Percentiles rank a stretch among this genome's conserved stretches.
phyloP scores from a whole-genome alignment of 2,888 invertebrate genomes.

The Norana najaformis region DNA sequence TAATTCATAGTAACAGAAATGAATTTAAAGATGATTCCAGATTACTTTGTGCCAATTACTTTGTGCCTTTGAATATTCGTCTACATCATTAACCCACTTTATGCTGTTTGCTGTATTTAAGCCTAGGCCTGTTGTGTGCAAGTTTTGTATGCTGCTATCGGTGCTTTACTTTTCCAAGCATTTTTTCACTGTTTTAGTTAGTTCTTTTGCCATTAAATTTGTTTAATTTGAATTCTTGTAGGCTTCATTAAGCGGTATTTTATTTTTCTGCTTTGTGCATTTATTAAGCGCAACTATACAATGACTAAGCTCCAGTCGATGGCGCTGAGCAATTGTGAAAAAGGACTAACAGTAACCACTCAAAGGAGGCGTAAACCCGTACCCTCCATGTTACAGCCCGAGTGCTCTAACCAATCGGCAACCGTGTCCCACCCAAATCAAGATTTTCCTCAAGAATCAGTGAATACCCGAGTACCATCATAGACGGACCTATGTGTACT shows the following conservation, averaged over 20 bases:
- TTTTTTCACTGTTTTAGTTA: background rate
- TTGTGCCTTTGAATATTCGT: background rate
- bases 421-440: no score
- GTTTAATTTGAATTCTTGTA: background rate
- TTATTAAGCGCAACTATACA: no score
- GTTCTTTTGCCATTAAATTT: background rate
- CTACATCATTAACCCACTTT: background rate
- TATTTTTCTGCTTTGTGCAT: no score
- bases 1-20: background rate
- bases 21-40: background rate
- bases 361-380: no score
- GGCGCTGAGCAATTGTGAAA: no score
- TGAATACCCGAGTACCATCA: no score
- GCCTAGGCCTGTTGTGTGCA: background rate
- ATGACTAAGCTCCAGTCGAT: no score
- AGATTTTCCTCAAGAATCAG: no score
- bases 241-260: background rate
- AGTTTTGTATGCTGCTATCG: background rate
- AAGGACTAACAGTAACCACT: no score
- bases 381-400: no score
- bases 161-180: background rate
- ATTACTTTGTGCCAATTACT: background rate
- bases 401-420: no score
- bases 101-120: background rate
- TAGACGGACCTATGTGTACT: no score